Evolutionary conservation across 2,888 invertebrate genomes (phyloP).

Genomic region (Drosophila emarginata): DNA sequence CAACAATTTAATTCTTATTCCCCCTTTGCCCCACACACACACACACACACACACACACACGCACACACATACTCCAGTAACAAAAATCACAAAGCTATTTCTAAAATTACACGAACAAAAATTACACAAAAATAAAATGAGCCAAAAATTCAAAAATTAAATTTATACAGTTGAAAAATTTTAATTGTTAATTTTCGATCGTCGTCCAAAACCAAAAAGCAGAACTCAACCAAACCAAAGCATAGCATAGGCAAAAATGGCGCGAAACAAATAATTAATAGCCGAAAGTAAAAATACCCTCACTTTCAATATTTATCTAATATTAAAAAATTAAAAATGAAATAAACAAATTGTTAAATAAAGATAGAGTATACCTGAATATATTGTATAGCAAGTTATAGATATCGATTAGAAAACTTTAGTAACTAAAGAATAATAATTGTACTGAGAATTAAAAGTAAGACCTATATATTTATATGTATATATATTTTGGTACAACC

Average conservation of each 20-base stretch:
- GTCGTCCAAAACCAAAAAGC: neutral
- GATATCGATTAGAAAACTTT: too few relatives aligned
- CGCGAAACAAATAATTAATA: neutral
- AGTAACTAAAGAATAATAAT: too few relatives aligned
- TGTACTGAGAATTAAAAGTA: too few relatives aligned
- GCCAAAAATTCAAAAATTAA: neutral
- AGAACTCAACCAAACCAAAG: neutral
- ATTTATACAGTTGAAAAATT: constrained; percentile 31
- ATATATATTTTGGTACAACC: too few relatives aligned
- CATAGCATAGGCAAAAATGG: neutral
- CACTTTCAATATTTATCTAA: too few relatives aligned
- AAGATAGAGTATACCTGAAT: too few relatives aligned
- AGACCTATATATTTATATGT: too few relatives aligned
- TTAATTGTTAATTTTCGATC: constrained; percentile 41
- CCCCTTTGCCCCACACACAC: neutral
- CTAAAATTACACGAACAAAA: neutral
- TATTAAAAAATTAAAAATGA: too few relatives aligned
- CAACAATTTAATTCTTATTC: too few relatives aligned
- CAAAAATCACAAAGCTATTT: neutral
- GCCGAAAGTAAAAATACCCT: neutral
- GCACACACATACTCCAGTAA: neutral
- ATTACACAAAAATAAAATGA: neutral
- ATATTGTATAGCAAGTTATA: too few relatives aligned
- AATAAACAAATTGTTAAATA: too few relatives aligned
- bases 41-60: neutral